Evolutionary conservation across 1,140 invertebrate genomes (phyloP).

Genomic region (Diuraphis noxia): DNA sequence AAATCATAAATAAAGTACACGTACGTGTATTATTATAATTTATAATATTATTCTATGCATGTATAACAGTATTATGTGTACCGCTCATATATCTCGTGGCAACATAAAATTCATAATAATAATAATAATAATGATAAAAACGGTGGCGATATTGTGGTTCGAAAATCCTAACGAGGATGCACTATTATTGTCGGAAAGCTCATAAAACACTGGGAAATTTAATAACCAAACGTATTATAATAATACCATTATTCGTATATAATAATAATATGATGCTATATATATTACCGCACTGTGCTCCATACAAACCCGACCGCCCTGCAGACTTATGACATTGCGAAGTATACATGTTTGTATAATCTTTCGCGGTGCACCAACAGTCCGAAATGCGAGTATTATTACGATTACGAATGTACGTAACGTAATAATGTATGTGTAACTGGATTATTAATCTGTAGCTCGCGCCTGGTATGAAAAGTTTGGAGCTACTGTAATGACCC

Average conservation of each 20-base stretch:
- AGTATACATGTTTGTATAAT: neutral
- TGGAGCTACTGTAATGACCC: constrained; percentile 7
- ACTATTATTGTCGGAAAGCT: neutral
- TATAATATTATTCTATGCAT: neutral
- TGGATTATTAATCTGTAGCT: constrained; percentile 15
- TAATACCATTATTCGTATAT: neutral
- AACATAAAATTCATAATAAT: neutral
- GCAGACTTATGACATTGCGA: neutral
- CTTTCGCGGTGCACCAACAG: neutral
- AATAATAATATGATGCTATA: neutral
- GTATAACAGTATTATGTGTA: neutral
- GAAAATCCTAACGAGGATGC: neutral
- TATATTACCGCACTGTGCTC: neutral
- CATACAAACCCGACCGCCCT: neutral
- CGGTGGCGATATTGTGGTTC: neutral
- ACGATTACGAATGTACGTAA: neutral
- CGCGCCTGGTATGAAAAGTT: neutral
- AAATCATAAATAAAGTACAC: neutral
- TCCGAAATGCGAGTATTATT: neutral
- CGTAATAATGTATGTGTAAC: neutral
- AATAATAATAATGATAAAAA: neutral
- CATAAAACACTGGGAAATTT: neutral
- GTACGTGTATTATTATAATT: neutral
- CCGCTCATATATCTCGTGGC: neutral
- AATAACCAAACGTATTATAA: constrained; percentile 1